Conservation (phyloP, 2,888 invertebrate species). For the Neoaliturus tenellus region DNA sequence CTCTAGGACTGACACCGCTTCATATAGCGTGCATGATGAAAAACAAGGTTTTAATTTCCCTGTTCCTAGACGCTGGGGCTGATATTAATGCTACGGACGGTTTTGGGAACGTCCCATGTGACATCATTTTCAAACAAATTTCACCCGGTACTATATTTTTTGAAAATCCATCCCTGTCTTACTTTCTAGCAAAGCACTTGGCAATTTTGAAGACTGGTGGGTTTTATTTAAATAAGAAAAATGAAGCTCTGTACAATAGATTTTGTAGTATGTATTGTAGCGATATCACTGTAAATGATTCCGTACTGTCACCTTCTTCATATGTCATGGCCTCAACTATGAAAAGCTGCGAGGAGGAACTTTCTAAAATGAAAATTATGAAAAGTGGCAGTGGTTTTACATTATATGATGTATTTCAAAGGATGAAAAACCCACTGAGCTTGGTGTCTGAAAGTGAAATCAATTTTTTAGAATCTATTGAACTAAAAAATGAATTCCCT, state of each 20-base stretch:
- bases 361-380: background rate
- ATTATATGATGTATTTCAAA: background rate
- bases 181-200: constrained; percentile 14
- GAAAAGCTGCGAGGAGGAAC: constrained; percentile 10
- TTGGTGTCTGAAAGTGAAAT: background rate
- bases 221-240: constrained; percentile 21
- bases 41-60: background rate
- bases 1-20: background rate
- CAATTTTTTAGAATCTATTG: background rate
- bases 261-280: constrained; percentile 9
- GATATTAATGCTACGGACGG: background rate
- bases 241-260: constrained; percentile 2
- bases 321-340: background rate
- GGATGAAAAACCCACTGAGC: background rate
- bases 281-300: background rate
- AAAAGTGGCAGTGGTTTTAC: constrained; percentile 1
- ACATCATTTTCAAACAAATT: background rate
- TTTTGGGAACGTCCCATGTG: constrained; percentile 7
- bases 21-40: constrained; percentile 36
- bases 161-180: constrained; percentile 22
- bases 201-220: constrained; percentile 4
- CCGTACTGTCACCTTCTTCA: background rate
- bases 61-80: constrained; percentile 8
- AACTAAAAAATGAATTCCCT: background rate
- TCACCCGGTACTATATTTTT: background rate